Percentiles rank a stretch among this genome's conserved stretches.
Evolutionary conservation across 2,888 invertebrate species (phyloP).

Genomic region (Archaeoteleia sp.): DNA sequence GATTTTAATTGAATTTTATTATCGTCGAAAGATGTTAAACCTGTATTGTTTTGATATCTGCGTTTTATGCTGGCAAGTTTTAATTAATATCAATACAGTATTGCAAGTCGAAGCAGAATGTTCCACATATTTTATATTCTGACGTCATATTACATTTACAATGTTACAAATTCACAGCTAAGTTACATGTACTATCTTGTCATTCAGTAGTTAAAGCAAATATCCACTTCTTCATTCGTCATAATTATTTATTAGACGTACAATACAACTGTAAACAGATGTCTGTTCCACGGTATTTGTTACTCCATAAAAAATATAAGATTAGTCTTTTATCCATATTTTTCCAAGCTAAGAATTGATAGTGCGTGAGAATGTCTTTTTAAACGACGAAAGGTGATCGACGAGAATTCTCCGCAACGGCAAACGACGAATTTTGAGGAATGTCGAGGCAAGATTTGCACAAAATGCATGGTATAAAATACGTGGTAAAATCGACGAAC

Average conservation of each 20-base stretch:
- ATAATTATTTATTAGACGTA: slow-evolving; percentile 38
- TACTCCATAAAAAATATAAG: slow-evolving; percentile 33
- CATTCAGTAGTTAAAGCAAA: not conserved
- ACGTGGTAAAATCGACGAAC: no score
- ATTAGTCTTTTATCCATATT: slow-evolving; percentile 27
- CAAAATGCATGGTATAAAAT: no score
- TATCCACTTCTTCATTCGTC: slow-evolving; percentile 2
- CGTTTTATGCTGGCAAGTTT: no score
- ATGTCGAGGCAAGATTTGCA: not conserved
- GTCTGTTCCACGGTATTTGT: slow-evolving; percentile 36
- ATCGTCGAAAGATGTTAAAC: no score
- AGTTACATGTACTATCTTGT: slow-evolving; percentile 4
- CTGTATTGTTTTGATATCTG: no score
- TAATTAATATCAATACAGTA: no score
- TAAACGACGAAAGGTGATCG: slow-evolving; percentile 1
- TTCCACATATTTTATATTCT: slow-evolving; percentile 10
- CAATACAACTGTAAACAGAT: slow-evolving; percentile 26
- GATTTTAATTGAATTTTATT: no score
- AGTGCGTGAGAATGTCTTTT: slow-evolving; percentile 23
- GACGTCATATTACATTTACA: not conserved
- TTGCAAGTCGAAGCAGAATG: no score
- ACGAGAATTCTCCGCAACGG: slow-evolving; percentile 12
- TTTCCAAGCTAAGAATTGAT: slow-evolving; percentile 19
- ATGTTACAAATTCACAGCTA: slow-evolving; percentile 2
- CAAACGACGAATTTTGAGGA: not conserved